A percentile compares a stretch with the other conserved stretches of the same genome.
Evolutionary conservation across 2,888 invertebrate species (phyloP).

Genomic region (Pyrgus malvae): DNA sequence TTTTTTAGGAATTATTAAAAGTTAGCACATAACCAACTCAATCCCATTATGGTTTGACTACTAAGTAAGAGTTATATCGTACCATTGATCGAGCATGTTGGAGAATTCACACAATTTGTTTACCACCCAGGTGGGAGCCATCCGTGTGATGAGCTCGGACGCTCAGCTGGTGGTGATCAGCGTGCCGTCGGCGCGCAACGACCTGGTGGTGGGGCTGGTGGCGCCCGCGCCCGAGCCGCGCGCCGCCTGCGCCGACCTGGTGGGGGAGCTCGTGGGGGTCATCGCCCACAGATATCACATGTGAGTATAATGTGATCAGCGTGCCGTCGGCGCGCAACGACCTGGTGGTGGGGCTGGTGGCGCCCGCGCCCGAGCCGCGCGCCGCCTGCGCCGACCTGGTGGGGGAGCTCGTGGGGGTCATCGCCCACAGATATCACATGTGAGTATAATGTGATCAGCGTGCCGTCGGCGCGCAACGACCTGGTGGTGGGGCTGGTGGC

Average conservation of each 20-base stretch:
- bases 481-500: slow-evolving; percentile 89
- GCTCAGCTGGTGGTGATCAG: slow-evolving; percentile 95
- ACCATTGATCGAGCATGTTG: too few relatives aligned
- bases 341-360: slow-evolving; percentile 89
- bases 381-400: slow-evolving; percentile 83
- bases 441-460: slow-evolving; percentile 90
- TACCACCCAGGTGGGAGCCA: slow-evolving; percentile 85
- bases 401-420: slow-evolving; percentile 92
- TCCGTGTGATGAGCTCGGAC: slow-evolving; percentile 92
- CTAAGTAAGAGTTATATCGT: too few relatives aligned
- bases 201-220: slow-evolving; percentile 91
- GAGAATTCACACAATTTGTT: too few relatives aligned
- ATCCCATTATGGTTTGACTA: too few relatives aligned
- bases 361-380: slow-evolving; percentile 40
- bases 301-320: slow-evolving; percentile 91
- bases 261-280: slow-evolving; percentile 94
- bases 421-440: slow-evolving; percentile 89
- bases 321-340: slow-evolving; percentile 92
- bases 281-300: slow-evolving; percentile 88
- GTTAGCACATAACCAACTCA: too few relatives aligned
- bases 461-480: slow-evolving; percentile 92
- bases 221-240: slow-evolving; percentile 43
- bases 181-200: slow-evolving; percentile 90
- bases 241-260: slow-evolving; percentile 80
- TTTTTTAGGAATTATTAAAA: too few relatives aligned